phyloP scores from a whole-genome alignment of 2,113 vertebrate genomes.

The Cnemophilus loriae region DNA sequence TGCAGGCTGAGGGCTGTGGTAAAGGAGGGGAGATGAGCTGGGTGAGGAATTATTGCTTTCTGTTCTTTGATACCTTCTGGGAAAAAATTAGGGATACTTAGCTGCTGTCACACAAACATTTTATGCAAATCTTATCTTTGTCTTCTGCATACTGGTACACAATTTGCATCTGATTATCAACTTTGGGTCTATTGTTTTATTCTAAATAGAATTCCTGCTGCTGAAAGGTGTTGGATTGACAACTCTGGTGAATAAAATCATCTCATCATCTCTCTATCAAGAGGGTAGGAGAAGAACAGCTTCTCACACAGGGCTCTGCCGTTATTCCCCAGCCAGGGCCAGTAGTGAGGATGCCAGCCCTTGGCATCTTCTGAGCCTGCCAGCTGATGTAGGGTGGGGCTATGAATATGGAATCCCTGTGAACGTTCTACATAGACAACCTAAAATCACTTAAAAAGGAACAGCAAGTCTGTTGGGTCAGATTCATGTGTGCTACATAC shows the following conservation, averaged over 20 bases:
- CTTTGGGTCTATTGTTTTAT: conserved; percentile 15
- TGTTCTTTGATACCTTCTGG: not conserved
- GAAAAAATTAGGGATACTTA: conserved; percentile 6
- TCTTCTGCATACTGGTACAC: conserved; percentile 23
- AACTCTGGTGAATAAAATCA: not conserved
- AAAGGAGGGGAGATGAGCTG: not conserved
- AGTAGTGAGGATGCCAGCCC: not conserved
- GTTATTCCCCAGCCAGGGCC: not conserved
- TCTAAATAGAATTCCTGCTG: conserved; percentile 16
- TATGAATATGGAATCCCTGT: not conserved
- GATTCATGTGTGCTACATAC: not conserved
- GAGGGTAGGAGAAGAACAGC: not conserved
- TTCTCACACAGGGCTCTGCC: not conserved
- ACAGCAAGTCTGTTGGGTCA: not conserved
- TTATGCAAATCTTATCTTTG: conserved; percentile 45
- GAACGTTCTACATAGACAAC: not conserved
- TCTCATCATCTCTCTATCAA: not conserved
- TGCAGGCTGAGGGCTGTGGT: not conserved
- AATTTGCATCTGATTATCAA: conserved; percentile 53
- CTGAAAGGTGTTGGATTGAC: conserved; percentile 20
- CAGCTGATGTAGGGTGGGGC: not conserved
- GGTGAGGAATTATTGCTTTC: not conserved
- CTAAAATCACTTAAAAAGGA: not conserved
- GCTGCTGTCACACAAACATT: conserved; percentile 1
- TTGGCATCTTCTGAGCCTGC: not conserved